Evolutionary conservation across 1,140 invertebrate genomes (phyloP).

Genomic region (Polyergus mexicanus): DNA sequence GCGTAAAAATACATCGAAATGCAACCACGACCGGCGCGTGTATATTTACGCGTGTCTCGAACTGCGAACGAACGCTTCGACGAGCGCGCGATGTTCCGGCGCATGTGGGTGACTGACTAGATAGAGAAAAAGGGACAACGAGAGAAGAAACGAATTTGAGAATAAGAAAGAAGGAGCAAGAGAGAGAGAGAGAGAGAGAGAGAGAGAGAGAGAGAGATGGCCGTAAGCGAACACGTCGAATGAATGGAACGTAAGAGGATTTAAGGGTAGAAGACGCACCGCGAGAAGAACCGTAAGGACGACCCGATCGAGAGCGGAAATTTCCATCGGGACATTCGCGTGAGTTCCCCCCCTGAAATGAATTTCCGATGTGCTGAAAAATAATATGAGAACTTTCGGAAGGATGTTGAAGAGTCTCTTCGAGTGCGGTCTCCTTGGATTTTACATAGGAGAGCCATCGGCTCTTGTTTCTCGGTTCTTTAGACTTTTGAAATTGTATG

Average conservation of each 20-base stretch:
- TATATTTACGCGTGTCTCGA: constrained; percentile 67
- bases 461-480: neutral
- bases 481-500: neutral
- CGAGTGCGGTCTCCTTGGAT: neutral
- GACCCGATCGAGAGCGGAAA: constrained; percentile 52
- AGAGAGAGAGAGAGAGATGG: constrained; percentile 67
- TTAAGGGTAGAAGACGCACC: constrained; percentile 55
- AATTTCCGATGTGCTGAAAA: constrained; percentile 3
- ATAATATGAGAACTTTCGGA: constrained; percentile 23
- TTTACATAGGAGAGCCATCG: too few species aligned
- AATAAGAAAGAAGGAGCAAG: neutral
- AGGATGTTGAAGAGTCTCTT: neutral
- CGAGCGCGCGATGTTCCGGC: constrained; percentile 39
- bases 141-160: constrained; percentile 19
- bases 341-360: constrained; percentile 28
- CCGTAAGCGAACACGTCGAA: constrained; percentile 65
- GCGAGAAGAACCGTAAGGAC: constrained; percentile 24
- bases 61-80: constrained; percentile 57
- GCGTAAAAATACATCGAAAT: constrained; percentile 85
- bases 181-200: constrained; percentile 47
- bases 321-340: constrained; percentile 57
- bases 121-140: constrained; percentile 2
- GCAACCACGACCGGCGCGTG: constrained; percentile 72
- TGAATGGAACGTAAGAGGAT: constrained; percentile 76
- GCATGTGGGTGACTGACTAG: constrained; percentile 35